Conservation (phyloP, 2,113 vertebrate species). For the Oryzias woworae region DNA sequence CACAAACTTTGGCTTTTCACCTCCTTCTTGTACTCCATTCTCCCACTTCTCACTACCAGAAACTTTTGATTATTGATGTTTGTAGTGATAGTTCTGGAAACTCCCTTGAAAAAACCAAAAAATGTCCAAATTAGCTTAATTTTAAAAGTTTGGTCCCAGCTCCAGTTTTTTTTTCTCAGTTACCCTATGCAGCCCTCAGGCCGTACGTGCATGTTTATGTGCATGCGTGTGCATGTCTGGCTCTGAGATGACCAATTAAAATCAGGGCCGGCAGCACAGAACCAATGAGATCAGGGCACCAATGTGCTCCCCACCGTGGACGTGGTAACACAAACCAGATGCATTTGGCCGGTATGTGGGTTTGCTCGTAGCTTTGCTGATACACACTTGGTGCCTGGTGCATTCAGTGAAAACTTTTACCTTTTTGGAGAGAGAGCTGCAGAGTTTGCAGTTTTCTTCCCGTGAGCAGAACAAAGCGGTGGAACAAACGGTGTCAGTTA, state of each 20-base stretch:
- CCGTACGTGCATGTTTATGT: slow-evolving; percentile 10
- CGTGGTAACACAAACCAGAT: slow-evolving; percentile 74
- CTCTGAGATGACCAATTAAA: slow-evolving; percentile 70
- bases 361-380: slow-evolving; percentile 58
- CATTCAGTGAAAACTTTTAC: slow-evolving; percentile 40
- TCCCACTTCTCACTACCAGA: slow-evolving; percentile 1
- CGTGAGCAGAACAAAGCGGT: slow-evolving; percentile 9
- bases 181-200: slow-evolving; percentile 39
- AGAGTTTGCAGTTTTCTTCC: slow-evolving; percentile 49
- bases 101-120: slow-evolving; percentile 22
- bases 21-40: not conserved
- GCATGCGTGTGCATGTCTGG: slow-evolving; percentile 50
- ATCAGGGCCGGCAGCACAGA: slow-evolving; percentile 65
- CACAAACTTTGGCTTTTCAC: not conserved
- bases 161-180: slow-evolving; percentile 7
- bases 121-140: slow-evolving; percentile 65
- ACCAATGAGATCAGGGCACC: slow-evolving; percentile 68
- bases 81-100: slow-evolving; percentile 48
- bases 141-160: slow-evolving; percentile 62
- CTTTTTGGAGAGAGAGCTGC: slow-evolving; percentile 44
- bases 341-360: slow-evolving; percentile 46
- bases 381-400: slow-evolving; percentile 47
- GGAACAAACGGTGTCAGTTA: not conserved
- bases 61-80: slow-evolving; percentile 28
- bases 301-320: slow-evolving; percentile 65